Conservation (phyloP, 2,797 vertebrate species). For the Austrolebias charrua region DNA sequence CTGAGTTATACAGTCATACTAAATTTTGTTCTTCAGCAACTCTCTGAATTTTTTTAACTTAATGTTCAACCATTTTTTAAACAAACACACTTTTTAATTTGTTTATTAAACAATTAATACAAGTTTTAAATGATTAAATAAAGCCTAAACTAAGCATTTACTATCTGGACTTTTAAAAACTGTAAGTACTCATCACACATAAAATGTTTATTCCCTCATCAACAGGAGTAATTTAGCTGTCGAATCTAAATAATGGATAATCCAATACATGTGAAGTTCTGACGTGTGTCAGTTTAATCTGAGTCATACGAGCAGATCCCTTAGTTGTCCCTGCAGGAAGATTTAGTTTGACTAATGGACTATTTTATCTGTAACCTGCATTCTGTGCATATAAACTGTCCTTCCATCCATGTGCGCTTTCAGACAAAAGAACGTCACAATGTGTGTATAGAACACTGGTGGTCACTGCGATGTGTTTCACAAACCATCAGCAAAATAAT, state of each 20-base stretch:
- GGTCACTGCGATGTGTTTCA: conserved; percentile 66
- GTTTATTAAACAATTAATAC: conserved; percentile 7
- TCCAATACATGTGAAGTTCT: neutral
- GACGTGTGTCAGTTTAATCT: conserved; percentile 3
- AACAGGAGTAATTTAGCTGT: neutral
- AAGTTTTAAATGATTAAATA: neutral
- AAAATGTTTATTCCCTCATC: conserved; percentile 2
- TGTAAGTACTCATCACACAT: neutral
- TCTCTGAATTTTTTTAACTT: conserved; percentile 17
- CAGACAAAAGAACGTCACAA: conserved; percentile 71
- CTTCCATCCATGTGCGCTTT: conserved; percentile 46
- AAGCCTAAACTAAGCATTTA: neutral
- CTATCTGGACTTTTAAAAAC: neutral
- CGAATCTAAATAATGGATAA: conserved; percentile 1
- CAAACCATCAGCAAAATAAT: conserved; percentile 67
- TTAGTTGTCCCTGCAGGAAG: conserved; percentile 17
- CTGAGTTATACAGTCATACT: conserved; percentile 6
- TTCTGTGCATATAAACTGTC: conserved; percentile 74
- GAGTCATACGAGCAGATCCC: neutral
- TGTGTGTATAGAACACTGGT: conserved; percentile 60
- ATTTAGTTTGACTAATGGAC: conserved; percentile 59
- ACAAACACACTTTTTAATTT: conserved; percentile 12
- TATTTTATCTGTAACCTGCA: conserved; percentile 70
- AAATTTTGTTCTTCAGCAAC: conserved; percentile 9
- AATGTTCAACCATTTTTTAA: conserved; percentile 15